phyloP scores from a whole-genome alignment of 2,113 vertebrate genomes.

The Proteles cristata region DNA sequence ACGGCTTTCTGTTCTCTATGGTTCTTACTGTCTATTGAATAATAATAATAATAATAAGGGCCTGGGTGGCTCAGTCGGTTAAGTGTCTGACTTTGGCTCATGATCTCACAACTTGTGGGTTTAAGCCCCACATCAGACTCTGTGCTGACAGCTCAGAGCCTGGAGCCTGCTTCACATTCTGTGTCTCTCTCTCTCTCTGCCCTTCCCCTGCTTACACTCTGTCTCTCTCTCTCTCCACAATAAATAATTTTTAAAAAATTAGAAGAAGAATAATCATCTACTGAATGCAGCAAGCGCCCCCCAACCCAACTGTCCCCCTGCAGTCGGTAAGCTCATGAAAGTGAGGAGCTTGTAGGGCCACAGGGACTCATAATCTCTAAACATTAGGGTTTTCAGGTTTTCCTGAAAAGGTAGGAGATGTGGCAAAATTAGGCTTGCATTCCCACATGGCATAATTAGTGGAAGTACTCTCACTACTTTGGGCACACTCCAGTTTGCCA shows the following conservation, averaged over 20 bases:
- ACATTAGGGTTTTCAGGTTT: not conserved
- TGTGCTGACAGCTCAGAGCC: no score
- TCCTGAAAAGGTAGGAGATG: conserved; percentile 1
- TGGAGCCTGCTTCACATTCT: no score
- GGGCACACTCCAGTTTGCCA: not conserved
- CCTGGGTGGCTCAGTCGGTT: no score
- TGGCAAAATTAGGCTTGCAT: not conserved
- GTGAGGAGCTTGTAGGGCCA: not conserved
- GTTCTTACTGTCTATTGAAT: not conserved
- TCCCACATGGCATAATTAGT: not conserved
- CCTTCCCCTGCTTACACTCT: no score
- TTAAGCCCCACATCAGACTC: no score
- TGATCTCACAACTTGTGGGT: no score
- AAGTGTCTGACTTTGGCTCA: no score
- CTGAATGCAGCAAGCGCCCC: not conserved
- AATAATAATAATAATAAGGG: not conserved
- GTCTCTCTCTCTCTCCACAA: no score
- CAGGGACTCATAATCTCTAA: not conserved
- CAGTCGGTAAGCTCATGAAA: not conserved
- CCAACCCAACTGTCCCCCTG: not conserved
- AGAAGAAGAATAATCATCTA: not conserved
- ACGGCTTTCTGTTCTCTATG: not conserved
- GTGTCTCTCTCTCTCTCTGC: no score
- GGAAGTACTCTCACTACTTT: not conserved
- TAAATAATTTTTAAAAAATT: no score